Evolutionary conservation across 2,888 invertebrate genomes (phyloP).

Genomic region (Xanthorhoe spadicearia): DNA sequence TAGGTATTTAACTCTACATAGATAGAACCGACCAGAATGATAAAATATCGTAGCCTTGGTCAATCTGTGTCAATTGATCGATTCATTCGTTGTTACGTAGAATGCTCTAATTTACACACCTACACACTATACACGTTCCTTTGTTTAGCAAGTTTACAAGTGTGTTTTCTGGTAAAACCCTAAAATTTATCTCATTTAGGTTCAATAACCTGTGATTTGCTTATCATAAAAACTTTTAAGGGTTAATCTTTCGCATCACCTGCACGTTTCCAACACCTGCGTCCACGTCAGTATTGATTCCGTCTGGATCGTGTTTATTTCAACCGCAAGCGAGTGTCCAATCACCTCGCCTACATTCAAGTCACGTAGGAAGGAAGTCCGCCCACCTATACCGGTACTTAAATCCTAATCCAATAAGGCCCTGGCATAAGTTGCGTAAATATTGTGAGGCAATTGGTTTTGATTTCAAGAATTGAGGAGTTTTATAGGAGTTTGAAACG

Average conservation of each 20-base stretch:
- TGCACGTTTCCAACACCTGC: conserved; percentile 27
- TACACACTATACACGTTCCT: neutral
- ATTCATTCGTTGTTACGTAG: conserved; percentile 15
- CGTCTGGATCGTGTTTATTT: conserved; percentile 16
- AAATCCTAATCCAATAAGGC: conserved; percentile 33
- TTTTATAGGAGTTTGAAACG: neutral
- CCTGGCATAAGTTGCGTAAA: conserved; percentile 25
- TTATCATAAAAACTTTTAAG: neutral
- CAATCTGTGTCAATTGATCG: conserved; percentile 23
- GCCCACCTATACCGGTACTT: conserved; percentile 36
- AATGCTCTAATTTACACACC: conserved; percentile 9
- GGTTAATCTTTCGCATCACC: conserved; percentile 1
- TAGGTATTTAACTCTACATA: neutral
- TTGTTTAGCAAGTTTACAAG: neutral
- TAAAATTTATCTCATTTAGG: neutral
- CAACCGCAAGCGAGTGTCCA: conserved; percentile 23
- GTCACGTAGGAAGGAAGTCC: conserved; percentile 42
- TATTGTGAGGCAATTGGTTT: conserved; percentile 30
- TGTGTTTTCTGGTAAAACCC: neutral
- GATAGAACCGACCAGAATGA: neutral
- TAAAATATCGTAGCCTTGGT: conserved; percentile 10
- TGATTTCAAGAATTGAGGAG: conserved; percentile 16
- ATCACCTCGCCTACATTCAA: conserved; percentile 23
- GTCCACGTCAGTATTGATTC: conserved; percentile 19
- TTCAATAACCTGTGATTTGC: conserved; percentile 12